These are phyloP conservation scores for Buathra laborator DNA, from an alignment of 2,888 invertebrate genomes.

Conservation along the genomic window DNA sequence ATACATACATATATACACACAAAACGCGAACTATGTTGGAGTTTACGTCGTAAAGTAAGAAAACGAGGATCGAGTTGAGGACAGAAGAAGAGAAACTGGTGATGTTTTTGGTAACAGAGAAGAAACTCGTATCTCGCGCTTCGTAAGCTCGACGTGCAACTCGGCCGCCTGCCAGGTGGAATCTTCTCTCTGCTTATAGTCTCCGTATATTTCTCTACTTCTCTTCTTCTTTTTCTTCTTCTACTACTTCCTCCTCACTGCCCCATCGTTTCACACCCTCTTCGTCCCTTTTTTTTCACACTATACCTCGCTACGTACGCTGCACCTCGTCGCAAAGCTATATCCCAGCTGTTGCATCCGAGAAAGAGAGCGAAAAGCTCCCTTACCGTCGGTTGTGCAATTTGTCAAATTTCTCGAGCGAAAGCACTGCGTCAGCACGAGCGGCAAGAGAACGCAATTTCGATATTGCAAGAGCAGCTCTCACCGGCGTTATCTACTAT, in stretches of 20 bases:
- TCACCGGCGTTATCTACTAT: not conserved
- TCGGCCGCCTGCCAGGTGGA: conserved; percentile 52
- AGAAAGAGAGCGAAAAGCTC: conserved; percentile 15
- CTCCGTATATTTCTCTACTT: not conserved
- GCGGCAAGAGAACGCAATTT: conserved; percentile 35
- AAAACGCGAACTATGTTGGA: not conserved
- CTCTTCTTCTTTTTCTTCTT: not conserved
- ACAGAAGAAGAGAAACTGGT: conserved; percentile 1
- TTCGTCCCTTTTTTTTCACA: conserved; percentile 5
- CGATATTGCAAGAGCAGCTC: conserved; percentile 40
- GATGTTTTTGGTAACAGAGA: not conserved
- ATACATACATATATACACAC: not conserved
- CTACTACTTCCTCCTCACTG: too few species aligned
- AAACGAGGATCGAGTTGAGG: not conserved
- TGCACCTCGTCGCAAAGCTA: not conserved
- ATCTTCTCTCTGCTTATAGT: conserved; percentile 27
- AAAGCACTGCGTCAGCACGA: not conserved
- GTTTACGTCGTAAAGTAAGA: conserved; percentile 5
- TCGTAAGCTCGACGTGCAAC: conserved; percentile 29
- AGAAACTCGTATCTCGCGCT: conserved; percentile 20
- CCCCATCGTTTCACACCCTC: not conserved
- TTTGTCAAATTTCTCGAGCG: conserved; percentile 29
- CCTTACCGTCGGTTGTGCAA: not conserved
- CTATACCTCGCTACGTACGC: not conserved
- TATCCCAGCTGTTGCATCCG: conserved; percentile 50